These are phyloP conservation scores for Penaeus monodon DNA, from an alignment of 2,888 invertebrate species.

Conservation along the genomic window DNA sequence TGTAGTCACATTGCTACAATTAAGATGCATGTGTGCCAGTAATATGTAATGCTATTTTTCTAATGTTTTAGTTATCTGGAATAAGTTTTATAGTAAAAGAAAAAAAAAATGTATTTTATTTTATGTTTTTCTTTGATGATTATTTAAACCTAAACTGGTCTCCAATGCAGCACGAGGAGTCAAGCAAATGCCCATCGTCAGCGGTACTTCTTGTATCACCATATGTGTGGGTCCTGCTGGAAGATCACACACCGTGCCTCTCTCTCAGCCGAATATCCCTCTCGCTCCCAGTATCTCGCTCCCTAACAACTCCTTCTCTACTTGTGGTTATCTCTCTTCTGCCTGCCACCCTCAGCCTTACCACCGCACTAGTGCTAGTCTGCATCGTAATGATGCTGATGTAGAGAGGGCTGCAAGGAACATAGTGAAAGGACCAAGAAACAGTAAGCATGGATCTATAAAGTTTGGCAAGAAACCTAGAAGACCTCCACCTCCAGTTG, in stretches of 20 bases:
- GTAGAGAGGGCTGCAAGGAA: slow-evolving; percentile 42
- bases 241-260: not conserved
- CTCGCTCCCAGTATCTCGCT: not conserved
- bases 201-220: slow-evolving; percentile 50
- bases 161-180: slow-evolving; percentile 41
- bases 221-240: slow-evolving; percentile 39
- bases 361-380: slow-evolving; percentile 18
- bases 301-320: slow-evolving; percentile 9
- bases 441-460: slow-evolving; percentile 46
- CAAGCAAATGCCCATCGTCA: slow-evolving; percentile 29
- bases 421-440: slow-evolving; percentile 41
- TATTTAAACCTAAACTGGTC: slow-evolving; percentile 12
- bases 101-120: no score
- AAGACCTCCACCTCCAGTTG: slow-evolving; percentile 2
- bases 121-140: no score
- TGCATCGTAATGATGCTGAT: slow-evolving; percentile 11
- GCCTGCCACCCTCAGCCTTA: slow-evolving; percentile 17
- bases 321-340: slow-evolving; percentile 30
- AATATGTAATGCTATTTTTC: no score
- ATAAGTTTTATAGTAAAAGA: no score
- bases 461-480: slow-evolving; percentile 48
- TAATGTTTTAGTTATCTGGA: no score
- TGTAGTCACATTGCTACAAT: no score
- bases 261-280: not conserved
- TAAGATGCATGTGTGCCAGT: no score